phyloP scores from a whole-genome alignment of 1,140 invertebrate species.

The Limonius californicus region DNA sequence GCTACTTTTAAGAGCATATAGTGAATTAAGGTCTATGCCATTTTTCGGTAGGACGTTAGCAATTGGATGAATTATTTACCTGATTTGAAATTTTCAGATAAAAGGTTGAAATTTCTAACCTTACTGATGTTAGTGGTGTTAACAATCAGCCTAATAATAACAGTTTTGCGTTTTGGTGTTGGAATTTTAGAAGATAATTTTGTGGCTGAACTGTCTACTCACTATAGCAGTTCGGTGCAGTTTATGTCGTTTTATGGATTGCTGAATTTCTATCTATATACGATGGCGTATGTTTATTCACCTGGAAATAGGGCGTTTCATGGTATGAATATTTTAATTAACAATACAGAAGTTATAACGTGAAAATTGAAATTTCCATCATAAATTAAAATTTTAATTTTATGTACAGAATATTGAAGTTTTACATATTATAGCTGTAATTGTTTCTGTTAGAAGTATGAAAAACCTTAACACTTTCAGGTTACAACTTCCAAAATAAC shows the following conservation, averaged over 20 bases:
- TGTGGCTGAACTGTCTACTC: slow-evolving; percentile 79
- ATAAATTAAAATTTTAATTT: too few relatives aligned
- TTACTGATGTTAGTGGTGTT: slow-evolving; percentile 80
- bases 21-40: slow-evolving; percentile 92
- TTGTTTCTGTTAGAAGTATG: too few relatives aligned
- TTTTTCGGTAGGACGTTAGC: slow-evolving; percentile 79
- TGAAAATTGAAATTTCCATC: too few relatives aligned
- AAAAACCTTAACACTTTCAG: too few relatives aligned
- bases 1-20: slow-evolving; percentile 85
- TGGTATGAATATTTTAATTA: too few relatives aligned
- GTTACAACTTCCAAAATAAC: too few relatives aligned
- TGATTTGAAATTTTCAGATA: too few relatives aligned
- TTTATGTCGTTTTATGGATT: slow-evolving; percentile 96
- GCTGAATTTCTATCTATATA: slow-evolving; percentile 90
- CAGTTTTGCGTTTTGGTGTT: slow-evolving; percentile 78
- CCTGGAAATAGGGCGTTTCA: slow-evolving; percentile 71
- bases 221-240: slow-evolving; percentile 85
- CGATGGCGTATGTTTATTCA: slow-evolving; percentile 93
- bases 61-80: slow-evolving; percentile 4
- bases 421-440: too few relatives aligned
- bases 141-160: slow-evolving; percentile 72
- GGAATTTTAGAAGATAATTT: slow-evolving; percentile 91
- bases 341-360: too few relatives aligned
- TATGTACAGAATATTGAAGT: too few relatives aligned
- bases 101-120: slow-evolving; percentile 87